Base-by-base conservation (phyloP, 2,113 vertebrate genomes). In the Xenopus laevis region DNA sequence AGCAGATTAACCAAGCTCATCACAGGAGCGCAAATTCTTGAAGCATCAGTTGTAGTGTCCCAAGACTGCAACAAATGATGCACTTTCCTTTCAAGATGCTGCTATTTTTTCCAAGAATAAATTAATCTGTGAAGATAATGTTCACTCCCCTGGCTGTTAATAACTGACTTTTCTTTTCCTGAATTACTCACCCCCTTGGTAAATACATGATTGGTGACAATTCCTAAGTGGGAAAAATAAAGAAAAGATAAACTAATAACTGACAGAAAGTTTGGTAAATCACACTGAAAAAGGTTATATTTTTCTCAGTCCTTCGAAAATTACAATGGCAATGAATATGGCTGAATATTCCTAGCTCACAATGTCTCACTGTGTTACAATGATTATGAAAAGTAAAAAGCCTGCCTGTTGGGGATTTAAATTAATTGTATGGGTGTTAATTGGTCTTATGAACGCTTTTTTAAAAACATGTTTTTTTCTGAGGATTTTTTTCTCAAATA, bases 1-100 rank as follows among this genome's bases (percentile, higher is more conserved):
- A 82, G 0, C 64, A 86, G 46, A 87, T 84, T 79, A 87, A 87
- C 84, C 80, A 81, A 83, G 80, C 81, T 63, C 65, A 84, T 83
- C 84, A 86, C 85, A 79, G 55, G 85, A 86, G 82, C 59, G 82
- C 23, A 81, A 79, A 87, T 61, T 79, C 65, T 78, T 86, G 87
- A 81, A 77, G 79, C 79, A 87, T 84, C 80, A 78, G 79, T 13
- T 57, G 3, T 63, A 23, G 18, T 17, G 62, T 16, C 58, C 67
- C 69, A 77, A 84, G 68, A 63, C 74, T n/a, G 10, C 16, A 73
- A 18, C 67, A 79, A 77, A 80, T 74, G 50, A 52, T 13, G 16
- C 20, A 18, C 9, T 21, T 2, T 72, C 47, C 46, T 74, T 60
- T 55, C 62, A 69, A 70, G 60, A 16, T 55, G 21, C 17, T 61